Evolutionary conservation across 2,888 invertebrate species (phyloP), one percentile per base, ranked within the genome.

Genomic region (Eulithis testata): DNA sequence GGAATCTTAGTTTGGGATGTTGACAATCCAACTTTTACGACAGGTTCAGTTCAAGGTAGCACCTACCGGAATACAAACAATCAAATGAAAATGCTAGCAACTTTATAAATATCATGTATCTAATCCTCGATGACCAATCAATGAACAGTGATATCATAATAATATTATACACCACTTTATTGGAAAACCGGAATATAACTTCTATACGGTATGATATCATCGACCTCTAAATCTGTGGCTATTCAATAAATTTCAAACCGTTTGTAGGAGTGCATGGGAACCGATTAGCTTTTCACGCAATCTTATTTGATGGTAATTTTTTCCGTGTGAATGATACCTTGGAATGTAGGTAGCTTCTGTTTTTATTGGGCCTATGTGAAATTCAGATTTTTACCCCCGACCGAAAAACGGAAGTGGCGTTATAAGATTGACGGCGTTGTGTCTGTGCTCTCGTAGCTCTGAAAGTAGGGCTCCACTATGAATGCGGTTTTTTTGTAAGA

Each of bases 41-140:
- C 31, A 31, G 31, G 5, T 31, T 31, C 31, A 31, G 31, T 31
- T 31, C 6, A 31, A 31, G 31, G 31, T 31, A 31, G 31, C 3
- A n/a, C n/a, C n/a, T n/a, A n/a, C n/a, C n/a, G n/a, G n/a, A n/a
- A 31, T 31, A 21, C 31, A 31, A 6, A 31, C 31, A 5, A 31
- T 11, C 31, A 62, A 67, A 66, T 64, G 56, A 37, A 64, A 67
- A 66, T 64, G 56, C 43, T 56, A 63, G 36, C 58, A 69, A 71
- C 71, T 58, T n/a, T 56, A 53, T 50, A 12, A 57, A 57, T 56
- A 67, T 67, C 56, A 63, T 57, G 36, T n/a, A 67, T 62, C 45
- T 40, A 47, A 47, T 52, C 52, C 54, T 51, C 11, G 45, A 51
- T 61, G 65, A 62, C 62, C 65, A 62, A 62, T 66, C 65, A 40